Conservation (phyloP, 92 coral and sea anemone genomes). For the Diadumene lineata region DNA sequence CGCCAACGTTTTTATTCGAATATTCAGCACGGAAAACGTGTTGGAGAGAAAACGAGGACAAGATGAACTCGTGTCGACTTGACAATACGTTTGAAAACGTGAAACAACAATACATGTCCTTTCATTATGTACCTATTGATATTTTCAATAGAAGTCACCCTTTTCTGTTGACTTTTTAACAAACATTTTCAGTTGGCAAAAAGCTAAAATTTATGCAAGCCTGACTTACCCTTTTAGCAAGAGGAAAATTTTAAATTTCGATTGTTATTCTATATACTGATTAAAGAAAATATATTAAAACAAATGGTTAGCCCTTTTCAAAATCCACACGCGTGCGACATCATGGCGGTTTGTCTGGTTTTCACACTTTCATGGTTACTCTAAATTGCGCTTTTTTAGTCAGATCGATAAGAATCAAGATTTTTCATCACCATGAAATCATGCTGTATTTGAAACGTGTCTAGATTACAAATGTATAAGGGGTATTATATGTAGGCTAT, state of each 20-base stretch:
- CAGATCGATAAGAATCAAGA: not conserved
- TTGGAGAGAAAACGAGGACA: not conserved
- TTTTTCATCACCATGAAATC: not conserved
- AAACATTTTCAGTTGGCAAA: too few species aligned
- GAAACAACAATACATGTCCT: not conserved
- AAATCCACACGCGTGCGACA: too few species aligned
- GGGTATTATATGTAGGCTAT: too few species aligned
- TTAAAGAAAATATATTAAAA: too few species aligned
- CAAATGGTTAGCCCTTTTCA: not conserved
- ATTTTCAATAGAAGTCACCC: not conserved
- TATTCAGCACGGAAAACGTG: too few species aligned
- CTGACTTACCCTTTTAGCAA: too few species aligned
- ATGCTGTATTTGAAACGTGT: not conserved
- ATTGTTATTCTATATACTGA: too few species aligned
- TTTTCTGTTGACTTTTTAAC: not conserved
- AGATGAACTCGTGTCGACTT: not conserved
- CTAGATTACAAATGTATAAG: not conserved
- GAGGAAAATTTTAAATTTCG: too few species aligned
- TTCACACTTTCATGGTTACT: not conserved
- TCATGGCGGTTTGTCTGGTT: not conserved
- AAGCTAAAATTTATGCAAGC: too few species aligned
- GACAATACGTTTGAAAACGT: not conserved
- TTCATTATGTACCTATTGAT: too few species aligned
- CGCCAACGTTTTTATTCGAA: not conserved
- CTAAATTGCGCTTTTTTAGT: not conserved